Evolutionary conservation across 1,140 invertebrate genomes (phyloP).

Genomic region (Protaetia brevitarsis): DNA sequence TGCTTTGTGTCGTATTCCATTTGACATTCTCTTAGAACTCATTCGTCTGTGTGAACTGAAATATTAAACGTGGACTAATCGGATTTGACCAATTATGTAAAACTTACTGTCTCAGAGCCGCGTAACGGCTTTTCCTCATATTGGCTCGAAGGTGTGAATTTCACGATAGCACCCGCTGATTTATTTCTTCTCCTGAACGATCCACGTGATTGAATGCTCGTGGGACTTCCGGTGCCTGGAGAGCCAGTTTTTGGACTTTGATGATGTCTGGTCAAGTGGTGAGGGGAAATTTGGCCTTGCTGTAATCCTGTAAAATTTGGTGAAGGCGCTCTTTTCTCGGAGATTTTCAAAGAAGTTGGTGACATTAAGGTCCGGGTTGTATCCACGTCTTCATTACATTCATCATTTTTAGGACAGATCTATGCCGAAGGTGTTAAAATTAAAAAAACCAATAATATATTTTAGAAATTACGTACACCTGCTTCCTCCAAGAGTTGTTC

Average conservation of each 20-base stretch:
- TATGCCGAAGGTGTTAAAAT: conserved; percentile 14
- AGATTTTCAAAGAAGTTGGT: conserved; percentile 38
- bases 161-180: conserved; percentile 63
- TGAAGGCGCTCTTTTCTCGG: conserved; percentile 37
- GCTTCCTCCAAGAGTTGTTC: conserved; percentile 76
- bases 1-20: conserved; percentile 53
- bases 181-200: conserved; percentile 69
- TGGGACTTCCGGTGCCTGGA: conserved; percentile 45
- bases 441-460: background rate
- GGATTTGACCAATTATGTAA: background rate
- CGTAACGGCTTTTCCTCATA: conserved; percentile 82
- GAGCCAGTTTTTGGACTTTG: conserved; percentile 45
- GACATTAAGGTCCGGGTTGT: conserved; percentile 33
- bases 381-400: conserved; percentile 36
- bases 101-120: conserved; percentile 75
- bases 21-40: conserved; percentile 71
- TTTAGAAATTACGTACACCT: conserved; percentile 56
- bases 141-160: conserved; percentile 78
- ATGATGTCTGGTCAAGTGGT: conserved; percentile 46
- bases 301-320: conserved; percentile 32
- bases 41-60: conserved; percentile 72
- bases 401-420: conserved; percentile 45
- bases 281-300: conserved; percentile 52
- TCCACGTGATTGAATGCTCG: conserved; percentile 51
- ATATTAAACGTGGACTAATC: background rate